phyloP scores from a whole-genome alignment of 2,888 invertebrate species.

The Selenia dentaria region DNA sequence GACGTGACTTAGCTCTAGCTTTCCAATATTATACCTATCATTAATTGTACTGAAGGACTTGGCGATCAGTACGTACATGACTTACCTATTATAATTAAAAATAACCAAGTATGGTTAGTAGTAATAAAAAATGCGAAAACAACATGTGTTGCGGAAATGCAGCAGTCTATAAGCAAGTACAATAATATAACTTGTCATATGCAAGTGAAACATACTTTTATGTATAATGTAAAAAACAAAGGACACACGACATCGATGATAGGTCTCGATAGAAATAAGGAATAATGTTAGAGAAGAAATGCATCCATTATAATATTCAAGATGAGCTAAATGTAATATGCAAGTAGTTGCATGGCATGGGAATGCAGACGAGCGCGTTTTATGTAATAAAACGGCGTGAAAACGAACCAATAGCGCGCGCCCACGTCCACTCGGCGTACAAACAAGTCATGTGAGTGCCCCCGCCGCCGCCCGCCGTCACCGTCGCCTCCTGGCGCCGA shows the following conservation, averaged over 20 bases:
- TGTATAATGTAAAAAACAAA: no score
- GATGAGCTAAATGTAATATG: neutral
- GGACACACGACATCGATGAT: no score
- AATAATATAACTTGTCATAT: no score
- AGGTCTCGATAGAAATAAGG: no score
- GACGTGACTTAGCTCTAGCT: constrained; percentile 21
- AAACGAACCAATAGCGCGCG: constrained; percentile 60
- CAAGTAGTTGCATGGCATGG: constrained; percentile 10
- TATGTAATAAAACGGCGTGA: constrained; percentile 45
- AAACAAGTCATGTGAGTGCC: constrained; percentile 65
- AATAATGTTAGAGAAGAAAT: neutral
- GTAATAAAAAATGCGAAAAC: neutral
- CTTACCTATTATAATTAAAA: constrained; percentile 8
- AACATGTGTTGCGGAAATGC: constrained; percentile 6
- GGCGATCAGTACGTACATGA: no score
- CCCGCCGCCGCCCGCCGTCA: constrained; percentile 55
- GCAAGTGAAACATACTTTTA: no score
- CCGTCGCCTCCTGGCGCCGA: constrained; percentile 18
- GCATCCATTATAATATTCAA: no score
- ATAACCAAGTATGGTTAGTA: constrained; percentile 1
- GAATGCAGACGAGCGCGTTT: constrained; percentile 34
- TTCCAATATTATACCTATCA: constrained; percentile 17
- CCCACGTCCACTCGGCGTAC: constrained; percentile 49
- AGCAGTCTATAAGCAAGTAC: no score
- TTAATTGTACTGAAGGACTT: neutral